These are phyloP conservation scores for Passer montanus DNA, from an alignment of 2,113 vertebrate species.

Conservation along the genomic window DNA sequence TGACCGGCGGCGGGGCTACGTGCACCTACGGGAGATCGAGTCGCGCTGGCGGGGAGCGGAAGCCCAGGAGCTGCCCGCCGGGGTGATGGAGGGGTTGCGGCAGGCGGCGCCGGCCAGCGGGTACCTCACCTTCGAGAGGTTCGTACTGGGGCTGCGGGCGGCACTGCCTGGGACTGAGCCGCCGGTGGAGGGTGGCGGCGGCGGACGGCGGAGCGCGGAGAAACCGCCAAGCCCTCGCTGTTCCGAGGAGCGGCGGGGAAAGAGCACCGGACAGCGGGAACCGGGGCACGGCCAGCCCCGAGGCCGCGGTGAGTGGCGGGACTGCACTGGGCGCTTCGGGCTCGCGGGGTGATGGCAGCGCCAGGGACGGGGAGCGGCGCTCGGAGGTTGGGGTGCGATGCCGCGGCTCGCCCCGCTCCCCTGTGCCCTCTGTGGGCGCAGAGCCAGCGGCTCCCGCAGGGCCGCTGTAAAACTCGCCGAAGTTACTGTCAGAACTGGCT, in stretches of 20 bases:
- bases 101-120: conserved; percentile 86
- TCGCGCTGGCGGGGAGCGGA: conserved; percentile 89
- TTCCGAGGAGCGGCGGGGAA: conserved; percentile 29
- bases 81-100: conserved; percentile 85
- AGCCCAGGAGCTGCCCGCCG: conserved; percentile 83
- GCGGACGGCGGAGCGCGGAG: conserved; percentile 29
- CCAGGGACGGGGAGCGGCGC: no score
- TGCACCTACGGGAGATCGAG: conserved; percentile 94
- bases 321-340: neutral
- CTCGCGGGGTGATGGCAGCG: neutral
- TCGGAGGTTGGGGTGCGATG: neutral
- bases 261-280: neutral
- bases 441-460: neutral
- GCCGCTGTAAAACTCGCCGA: neutral
- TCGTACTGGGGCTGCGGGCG: conserved; percentile 87
- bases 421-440: neutral
- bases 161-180: conserved; percentile 77
- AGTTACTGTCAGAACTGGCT: neutral
- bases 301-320: neutral
- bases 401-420: neutral
- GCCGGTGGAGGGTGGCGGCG: neutral
- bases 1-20: conserved; percentile 84
- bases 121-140: conserved; percentile 91
- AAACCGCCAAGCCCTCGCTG: neutral
- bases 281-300: neutral